Base-by-base conservation (phyloP, 2,113 vertebrate genomes). In the Oostethus manadensis region DNA sequence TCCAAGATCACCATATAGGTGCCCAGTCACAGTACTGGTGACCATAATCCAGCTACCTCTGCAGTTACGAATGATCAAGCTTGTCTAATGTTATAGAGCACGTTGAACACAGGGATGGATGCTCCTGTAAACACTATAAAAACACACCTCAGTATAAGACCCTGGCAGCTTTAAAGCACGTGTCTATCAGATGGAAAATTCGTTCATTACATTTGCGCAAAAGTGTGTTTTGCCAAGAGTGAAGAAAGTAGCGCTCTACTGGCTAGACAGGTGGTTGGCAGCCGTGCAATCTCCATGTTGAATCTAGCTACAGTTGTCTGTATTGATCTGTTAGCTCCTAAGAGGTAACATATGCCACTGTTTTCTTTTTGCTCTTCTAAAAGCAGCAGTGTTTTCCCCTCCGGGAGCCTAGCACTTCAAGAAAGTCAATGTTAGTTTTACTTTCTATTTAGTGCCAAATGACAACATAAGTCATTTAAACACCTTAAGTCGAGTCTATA, bases 281-380 rank as follows among this genome's bases (percentile, higher is more conserved):
- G 74, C 51, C 57, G 68, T 62, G 23, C 73, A 1, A 38, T 44
- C 58, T 73, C 50, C 63, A 29, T 78, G 79, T 69, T 71, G 56
- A 80, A 83, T 79, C 58, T 51, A 67, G 44, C 77, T 74, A 54
- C 78, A 51, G 73, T 70, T 82, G 76, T 15, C 21, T 65, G 64
- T 77, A 84, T 86, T 68, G 82, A 87, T 88, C 77, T 66, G 56
- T 69, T 58, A 67, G 79, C 50, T 59, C 65, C 63, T 42, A 56
- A 70, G 60, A 57, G 67, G 45, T 51, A 63, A 40, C 65, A 76
- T 45, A 60, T 50, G 54, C 29, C 6, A 9, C 10, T n/a, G 17
- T 20, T 65, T 54, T 55, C 72, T 82, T 68, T 77, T 72, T 73
- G 64, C 65, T 29, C 74, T 66, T 70, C 55, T 59, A 64, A 61